These are phyloP conservation scores for Digitonthophagus gazella DNA, from an alignment of 2,888 invertebrate genomes.

Conservation along the genomic window DNA sequence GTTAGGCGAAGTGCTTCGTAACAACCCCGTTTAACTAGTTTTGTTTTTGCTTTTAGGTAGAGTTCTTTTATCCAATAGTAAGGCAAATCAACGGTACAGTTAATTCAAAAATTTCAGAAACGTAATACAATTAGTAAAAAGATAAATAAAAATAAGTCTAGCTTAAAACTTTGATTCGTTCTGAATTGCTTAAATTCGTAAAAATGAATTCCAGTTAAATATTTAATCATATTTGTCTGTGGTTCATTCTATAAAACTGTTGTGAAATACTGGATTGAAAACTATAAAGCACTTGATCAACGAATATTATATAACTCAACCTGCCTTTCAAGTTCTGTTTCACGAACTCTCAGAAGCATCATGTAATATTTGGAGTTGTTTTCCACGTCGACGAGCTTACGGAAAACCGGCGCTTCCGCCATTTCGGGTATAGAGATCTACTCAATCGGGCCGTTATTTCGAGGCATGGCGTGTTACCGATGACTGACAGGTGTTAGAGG, in stretches of 20 bases:
- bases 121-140: too few relatives aligned
- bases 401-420: conserved; percentile 10
- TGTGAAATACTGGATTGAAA: too few relatives aligned
- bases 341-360: conserved; percentile 29
- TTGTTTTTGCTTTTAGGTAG: neutral
- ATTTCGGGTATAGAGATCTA: neutral
- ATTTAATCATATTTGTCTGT: too few relatives aligned
- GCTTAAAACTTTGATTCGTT: too few relatives aligned
- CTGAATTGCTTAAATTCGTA: too few relatives aligned
- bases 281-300: too few relatives aligned
- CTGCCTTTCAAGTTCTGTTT: conserved; percentile 35
- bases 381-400: conserved; percentile 31
- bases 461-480: neutral
- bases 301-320: too few relatives aligned
- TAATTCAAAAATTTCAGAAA: too few relatives aligned
- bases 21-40: neutral
- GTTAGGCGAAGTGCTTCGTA: neutral
- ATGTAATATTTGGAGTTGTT: conserved; percentile 34
- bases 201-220: too few relatives aligned
- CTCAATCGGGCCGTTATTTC: neutral
- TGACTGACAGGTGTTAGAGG: neutral
- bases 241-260: too few relatives aligned
- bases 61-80: neutral
- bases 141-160: too few relatives aligned
- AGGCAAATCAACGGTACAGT: conserved; percentile 1